phyloP scores from a whole-genome alignment of 2,113 vertebrate species.

The Sus scrofa region DNA sequence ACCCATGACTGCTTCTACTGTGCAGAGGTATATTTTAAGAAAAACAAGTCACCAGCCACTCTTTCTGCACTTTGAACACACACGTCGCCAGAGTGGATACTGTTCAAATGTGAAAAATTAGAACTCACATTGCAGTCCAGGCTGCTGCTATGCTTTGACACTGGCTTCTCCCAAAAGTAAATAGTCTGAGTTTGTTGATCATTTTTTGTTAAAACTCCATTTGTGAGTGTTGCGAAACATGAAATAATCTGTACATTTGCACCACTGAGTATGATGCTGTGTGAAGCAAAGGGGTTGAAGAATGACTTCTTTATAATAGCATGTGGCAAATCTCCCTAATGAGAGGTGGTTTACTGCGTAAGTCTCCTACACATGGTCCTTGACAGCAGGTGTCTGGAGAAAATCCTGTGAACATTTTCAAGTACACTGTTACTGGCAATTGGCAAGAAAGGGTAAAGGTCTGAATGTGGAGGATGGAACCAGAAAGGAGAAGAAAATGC shows the following conservation, averaged over 20 bases:
- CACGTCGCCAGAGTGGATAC: not conserved
- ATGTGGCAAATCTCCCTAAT: conserved; percentile 66
- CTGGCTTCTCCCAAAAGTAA: conserved; percentile 46
- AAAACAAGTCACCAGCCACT: conserved; percentile 60
- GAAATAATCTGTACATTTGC: conserved; percentile 50
- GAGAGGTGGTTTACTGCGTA: conserved; percentile 52
- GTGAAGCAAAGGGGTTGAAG: conserved; percentile 53
- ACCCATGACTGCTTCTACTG: conserved; percentile 31
- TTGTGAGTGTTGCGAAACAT: conserved; percentile 33
- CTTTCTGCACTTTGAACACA: conserved; percentile 66
- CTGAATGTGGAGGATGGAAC: conserved; percentile 11
- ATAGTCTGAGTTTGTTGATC: conserved; percentile 62
- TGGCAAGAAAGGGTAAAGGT: conserved; percentile 59
- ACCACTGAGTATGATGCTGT: conserved; percentile 6
- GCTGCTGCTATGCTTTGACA: conserved; percentile 23
- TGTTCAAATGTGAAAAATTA: conserved; percentile 41
- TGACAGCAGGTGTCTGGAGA: conserved; percentile 75
- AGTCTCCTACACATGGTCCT: not conserved
- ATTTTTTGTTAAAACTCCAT: conserved; percentile 57
- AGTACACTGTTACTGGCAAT: conserved; percentile 42
- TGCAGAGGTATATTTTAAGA: conserved; percentile 65
- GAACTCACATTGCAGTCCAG: not conserved
- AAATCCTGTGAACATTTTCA: conserved; percentile 60
- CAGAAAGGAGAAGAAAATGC: conserved; percentile 65
- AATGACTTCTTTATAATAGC: conserved; percentile 73